These are phyloP conservation scores for Rousettus madagascariensis DNA, from an alignment of 2,797 vertebrate genomes.

Conservation along the genomic window DNA sequence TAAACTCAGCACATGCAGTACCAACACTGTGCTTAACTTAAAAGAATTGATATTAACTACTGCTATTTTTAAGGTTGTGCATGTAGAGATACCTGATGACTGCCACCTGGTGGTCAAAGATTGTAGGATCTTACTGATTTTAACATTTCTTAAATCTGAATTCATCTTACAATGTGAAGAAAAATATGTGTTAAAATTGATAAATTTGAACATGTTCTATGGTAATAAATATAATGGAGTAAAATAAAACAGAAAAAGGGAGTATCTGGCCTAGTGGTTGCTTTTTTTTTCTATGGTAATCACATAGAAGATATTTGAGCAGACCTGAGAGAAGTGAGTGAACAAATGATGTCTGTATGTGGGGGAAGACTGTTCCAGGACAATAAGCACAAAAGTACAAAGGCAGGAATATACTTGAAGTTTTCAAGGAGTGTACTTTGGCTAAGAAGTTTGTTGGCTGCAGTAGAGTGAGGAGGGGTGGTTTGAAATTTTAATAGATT, in stretches of 20 bases:
- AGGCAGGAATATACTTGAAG: neutral
- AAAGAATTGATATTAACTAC: neutral
- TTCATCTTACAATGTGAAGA: constrained; percentile 11
- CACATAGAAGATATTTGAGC: neutral
- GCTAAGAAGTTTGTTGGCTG: neutral
- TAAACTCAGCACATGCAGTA: neutral
- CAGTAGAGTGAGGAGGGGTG: neutral
- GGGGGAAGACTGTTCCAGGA: neutral
- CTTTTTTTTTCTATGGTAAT: neutral
- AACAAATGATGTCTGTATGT: neutral
- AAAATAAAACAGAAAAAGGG: neutral
- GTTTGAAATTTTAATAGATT: neutral
- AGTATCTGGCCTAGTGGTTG: neutral
- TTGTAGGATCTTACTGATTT: neutral
- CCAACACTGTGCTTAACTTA: neutral
- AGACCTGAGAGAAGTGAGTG: neutral
- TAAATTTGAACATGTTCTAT: neutral
- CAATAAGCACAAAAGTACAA: neutral
- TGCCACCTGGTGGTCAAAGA: constrained; percentile 62
- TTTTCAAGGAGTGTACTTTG: neutral
- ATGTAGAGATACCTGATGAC: neutral
- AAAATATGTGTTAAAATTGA: neutral
- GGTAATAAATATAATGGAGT: neutral
- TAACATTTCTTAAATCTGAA: constrained; percentile 44
- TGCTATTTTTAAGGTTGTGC: neutral